A percentile compares a stretch with the other conserved stretches of the same genome.
Conservation (phyloP, 2,113 vertebrate genomes). For the Danio rerio region DNA sequence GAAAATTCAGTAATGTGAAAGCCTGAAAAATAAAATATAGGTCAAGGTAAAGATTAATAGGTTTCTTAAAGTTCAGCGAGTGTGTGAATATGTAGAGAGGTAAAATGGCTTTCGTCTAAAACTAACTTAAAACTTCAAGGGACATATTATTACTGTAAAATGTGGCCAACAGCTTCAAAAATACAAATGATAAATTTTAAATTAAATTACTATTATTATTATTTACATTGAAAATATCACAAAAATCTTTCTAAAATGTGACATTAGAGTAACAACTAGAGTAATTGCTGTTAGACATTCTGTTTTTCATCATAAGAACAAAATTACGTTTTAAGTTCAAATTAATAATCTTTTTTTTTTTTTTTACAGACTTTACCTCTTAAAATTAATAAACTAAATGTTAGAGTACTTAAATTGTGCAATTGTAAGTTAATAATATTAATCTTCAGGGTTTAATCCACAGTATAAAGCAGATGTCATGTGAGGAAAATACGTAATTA, state of each 20-base stretch:
- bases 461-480: constrained; percentile 7
- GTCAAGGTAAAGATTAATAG: background rate
- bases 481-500: background rate
- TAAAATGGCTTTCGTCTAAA: constrained; percentile 6
- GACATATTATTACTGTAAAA: too few relatives aligned
- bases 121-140: background rate
- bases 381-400: background rate
- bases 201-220: too few relatives aligned
- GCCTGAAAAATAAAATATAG: background rate
- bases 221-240: too few relatives aligned
- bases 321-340: too few relatives aligned
- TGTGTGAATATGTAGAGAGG: background rate
- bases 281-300: too few relatives aligned
- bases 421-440: background rate
- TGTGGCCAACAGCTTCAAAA: too few relatives aligned
- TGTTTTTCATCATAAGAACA: too few relatives aligned
- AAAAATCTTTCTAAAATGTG: too few relatives aligned
- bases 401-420: background rate
- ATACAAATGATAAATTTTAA: too few relatives aligned
- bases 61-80: background rate
- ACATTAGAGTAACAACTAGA: too few relatives aligned
- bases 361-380: too few relatives aligned
- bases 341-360: too few relatives aligned
- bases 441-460: background rate
- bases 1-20: background rate